Evolutionary conservation across 1,140 invertebrate species (phyloP).

Genomic region (Berghia stephanieae): DNA sequence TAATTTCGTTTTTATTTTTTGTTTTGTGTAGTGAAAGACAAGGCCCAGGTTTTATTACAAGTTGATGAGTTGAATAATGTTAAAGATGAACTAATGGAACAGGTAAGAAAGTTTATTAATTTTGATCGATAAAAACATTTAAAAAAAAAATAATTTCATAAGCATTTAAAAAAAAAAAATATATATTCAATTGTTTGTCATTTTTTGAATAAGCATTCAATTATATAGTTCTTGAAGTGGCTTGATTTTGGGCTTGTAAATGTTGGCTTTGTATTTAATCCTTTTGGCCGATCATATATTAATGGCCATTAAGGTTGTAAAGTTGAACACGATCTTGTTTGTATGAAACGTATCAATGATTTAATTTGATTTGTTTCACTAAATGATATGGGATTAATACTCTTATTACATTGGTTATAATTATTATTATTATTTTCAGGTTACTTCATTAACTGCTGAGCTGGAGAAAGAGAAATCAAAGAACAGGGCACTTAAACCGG

Average conservation of each 20-base stretch:
- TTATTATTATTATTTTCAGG: constrained; percentile 67
- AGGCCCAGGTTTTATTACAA: constrained; percentile 80
- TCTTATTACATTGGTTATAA: no score
- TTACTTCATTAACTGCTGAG: constrained; percentile 75
- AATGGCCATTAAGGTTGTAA: no score
- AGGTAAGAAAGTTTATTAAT: constrained; percentile 45
- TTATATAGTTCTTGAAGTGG: background rate
- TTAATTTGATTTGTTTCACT: no score
- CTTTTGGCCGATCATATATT: no score
- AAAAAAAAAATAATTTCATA: background rate
- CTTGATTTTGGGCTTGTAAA: background rate
- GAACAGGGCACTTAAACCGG: constrained; percentile 72
- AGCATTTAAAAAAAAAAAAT: background rate
- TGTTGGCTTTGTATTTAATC: background rate
- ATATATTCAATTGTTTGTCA: background rate
- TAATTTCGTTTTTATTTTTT: background rate
- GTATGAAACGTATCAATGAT: no score
- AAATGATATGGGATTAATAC: no score
- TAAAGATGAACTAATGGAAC: constrained; percentile 78
- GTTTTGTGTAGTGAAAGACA: constrained; percentile 75
- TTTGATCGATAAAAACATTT: background rate
- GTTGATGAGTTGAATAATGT: constrained; percentile 77
- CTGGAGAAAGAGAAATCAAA: constrained; percentile 84
- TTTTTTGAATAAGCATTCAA: background rate
- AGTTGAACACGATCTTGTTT: no score